Evolutionary conservation across 2,888 invertebrate genomes (phyloP), one percentile per base, ranked within the genome.

Genomic region (Hirtodrosophila cameraria): DNA sequence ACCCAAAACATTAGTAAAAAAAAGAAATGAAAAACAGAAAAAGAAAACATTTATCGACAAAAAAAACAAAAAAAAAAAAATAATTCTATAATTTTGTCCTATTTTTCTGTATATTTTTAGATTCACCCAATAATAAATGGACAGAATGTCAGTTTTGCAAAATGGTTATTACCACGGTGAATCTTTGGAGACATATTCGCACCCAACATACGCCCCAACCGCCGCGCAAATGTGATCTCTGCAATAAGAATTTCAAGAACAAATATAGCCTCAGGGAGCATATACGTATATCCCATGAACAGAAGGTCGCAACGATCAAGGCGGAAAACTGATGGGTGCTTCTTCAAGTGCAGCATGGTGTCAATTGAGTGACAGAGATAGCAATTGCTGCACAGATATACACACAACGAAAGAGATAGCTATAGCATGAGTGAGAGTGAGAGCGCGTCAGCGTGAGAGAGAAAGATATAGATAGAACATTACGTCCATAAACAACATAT

Each of bases 71-170:
- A 59, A 41, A 12, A 27, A 53, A 55, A 66, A 61, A 54, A 36
- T 28, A 45, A 63, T 62, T 55, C 35, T 69, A 72, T 73, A 75
- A 75, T 75, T n/a, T 68, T 74, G 75, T 66, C 57, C 59, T 53
- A 55, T 69, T 82, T 85, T 84, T 87, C 83, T 88, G 73, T 90
- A 87, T 90, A 90, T 89, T 90, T 90, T 89, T 90, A 90, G 90
- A 90, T 90, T 89, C 90, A 83, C 87, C 90, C 88, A 90, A 89
- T 89, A 91, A 90, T 89, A 91, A 91, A 78, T 91, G 91, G 91
- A 90, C 91, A 81, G 91, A 91, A 89, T 91, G 91, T 90, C 91
- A 91, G 77, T 91, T 90, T 89, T 91, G 91, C 90, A 91, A 91
- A 90, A 90, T 91, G 89, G 90, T 91, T 76, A 91, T 91, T 83